Conservation (phyloP, 2,888 invertebrate species). For the Drosophila nigritarsus region DNA sequence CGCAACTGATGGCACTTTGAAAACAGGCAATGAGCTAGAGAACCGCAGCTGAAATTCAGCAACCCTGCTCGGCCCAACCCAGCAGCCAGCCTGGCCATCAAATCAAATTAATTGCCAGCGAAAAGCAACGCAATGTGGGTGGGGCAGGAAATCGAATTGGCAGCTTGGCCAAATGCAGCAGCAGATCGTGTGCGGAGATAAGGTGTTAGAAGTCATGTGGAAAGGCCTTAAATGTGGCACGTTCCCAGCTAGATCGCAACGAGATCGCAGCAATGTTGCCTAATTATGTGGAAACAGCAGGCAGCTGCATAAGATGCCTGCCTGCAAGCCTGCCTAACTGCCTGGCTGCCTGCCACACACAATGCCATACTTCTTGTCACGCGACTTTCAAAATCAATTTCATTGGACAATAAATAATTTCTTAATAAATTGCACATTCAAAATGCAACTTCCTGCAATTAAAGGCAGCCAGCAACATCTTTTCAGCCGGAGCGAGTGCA, state of each 20-base stretch:
- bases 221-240: conserved; percentile 54
- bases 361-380: conserved; percentile 60
- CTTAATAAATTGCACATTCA: conserved; percentile 75
- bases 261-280: conserved; percentile 32
- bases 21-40: conserved; percentile 78
- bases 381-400: conserved; percentile 78
- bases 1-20: conserved; percentile 61
- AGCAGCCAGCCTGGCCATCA: conserved; percentile 33
- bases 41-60: conserved; percentile 48
- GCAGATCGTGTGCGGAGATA: conserved; percentile 41
- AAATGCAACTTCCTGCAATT: conserved; percentile 78
- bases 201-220: conserved; percentile 71
- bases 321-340: background rate
- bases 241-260: conserved; percentile 37
- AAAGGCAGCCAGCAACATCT: conserved; percentile 56
- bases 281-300: conserved; percentile 56
- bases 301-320: conserved; percentile 7
- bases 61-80: conserved; percentile 4
- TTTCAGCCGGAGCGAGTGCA: conserved; percentile 47
- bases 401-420: conserved; percentile 73
- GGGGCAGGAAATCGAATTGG: conserved; percentile 73
- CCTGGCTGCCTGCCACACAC: conserved; percentile 48
- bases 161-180: conserved; percentile 52
- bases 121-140: conserved; percentile 49
- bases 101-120: conserved; percentile 72